Evolutionary conservation across 2,888 invertebrate species (phyloP).

Genomic region (Chrysomela aeneicollis): DNA sequence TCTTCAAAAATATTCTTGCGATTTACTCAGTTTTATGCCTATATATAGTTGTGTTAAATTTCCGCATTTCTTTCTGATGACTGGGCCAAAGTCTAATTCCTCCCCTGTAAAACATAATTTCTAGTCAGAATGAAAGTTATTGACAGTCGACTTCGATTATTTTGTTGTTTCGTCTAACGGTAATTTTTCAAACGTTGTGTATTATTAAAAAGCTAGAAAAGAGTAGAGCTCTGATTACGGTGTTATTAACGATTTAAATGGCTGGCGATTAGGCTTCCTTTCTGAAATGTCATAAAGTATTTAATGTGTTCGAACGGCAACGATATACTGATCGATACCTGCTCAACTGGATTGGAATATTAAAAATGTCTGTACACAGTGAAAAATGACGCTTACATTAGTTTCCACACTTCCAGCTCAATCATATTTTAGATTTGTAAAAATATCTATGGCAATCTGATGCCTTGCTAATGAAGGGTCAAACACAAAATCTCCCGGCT

Average conservation of each 20-base stretch:
- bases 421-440: no score
- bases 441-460: no score
- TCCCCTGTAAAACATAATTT: neutral
- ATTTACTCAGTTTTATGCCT: no score
- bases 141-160: constrained; percentile 4
- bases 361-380: no score
- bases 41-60: no score
- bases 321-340: constrained; percentile 31
- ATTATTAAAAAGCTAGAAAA: constrained; percentile 38
- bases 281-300: constrained; percentile 33
- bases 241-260: constrained; percentile 45
- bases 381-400: no score
- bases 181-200: constrained; percentile 17
- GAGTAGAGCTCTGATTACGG: constrained; percentile 41
- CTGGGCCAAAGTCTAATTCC: neutral
- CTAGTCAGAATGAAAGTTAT: neutral
- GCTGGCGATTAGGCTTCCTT: constrained; percentile 25
- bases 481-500: no score
- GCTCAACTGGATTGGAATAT: neutral
- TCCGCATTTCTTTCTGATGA: neutral
- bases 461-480: no score
- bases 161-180: constrained; percentile 14
- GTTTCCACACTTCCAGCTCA: no score
- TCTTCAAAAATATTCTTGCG: no score
- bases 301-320: constrained; percentile 30